Conservation (phyloP, 1,140 invertebrate genomes). For the Papilio polyxenes region DNA sequence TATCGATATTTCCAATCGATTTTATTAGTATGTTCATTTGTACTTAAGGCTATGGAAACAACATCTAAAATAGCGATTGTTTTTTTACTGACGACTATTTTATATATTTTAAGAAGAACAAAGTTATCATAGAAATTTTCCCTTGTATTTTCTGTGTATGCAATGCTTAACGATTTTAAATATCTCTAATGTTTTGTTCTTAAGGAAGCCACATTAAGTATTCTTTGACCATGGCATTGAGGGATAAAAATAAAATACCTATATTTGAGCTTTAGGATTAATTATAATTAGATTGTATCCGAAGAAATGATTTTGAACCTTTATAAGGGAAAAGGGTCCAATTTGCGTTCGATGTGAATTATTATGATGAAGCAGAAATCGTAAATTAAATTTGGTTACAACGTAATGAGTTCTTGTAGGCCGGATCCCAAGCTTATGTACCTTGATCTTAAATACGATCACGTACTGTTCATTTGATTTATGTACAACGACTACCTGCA, state of each 20-base stretch:
- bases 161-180: background rate
- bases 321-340: conserved; percentile 46
- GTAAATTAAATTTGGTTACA: conserved; percentile 79
- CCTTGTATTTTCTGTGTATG: background rate
- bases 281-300: conserved; percentile 3
- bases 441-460: conserved; percentile 76
- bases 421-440: conserved; percentile 62
- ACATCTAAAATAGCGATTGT: background rate
- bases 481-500: conserved; percentile 76
- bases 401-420: conserved; percentile 76
- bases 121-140: too few species aligned
- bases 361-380: conserved; percentile 68
- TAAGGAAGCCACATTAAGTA: background rate
- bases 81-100: background rate
- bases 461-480: conserved; percentile 76
- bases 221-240: background rate
- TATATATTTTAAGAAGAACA: too few species aligned
- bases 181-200: background rate
- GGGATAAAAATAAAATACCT: background rate
- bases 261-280: background rate
- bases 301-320: conserved; percentile 7
- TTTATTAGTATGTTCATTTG: background rate
- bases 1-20: background rate
- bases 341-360: conserved; percentile 64
- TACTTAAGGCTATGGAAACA: background rate